Evolutionary conservation across 1,140 invertebrate species (phyloP).

Genomic region (Calliphora vicina): DNA sequence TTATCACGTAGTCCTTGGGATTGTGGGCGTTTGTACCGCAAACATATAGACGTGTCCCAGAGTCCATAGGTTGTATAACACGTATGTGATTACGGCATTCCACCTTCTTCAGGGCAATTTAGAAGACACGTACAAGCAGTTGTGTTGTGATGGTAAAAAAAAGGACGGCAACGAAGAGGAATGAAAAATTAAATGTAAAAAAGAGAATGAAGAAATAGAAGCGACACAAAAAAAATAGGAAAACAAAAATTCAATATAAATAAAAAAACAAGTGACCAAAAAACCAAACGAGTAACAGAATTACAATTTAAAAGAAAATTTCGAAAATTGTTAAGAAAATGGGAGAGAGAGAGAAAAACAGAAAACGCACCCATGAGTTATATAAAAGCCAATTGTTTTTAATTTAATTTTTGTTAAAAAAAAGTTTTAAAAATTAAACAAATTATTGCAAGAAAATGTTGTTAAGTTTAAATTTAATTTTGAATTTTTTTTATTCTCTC

Average conservation of each 20-base stretch:
- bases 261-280: neutral
- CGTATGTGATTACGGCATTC: constrained; percentile 86
- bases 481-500: neutral
- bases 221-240: neutral
- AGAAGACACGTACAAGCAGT: constrained; percentile 38
- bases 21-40: constrained; percentile 88
- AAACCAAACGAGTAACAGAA: neutral
- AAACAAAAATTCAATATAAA: neutral
- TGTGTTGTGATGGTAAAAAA: constrained; percentile 5
- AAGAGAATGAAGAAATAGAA: constrained; percentile 27
- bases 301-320: neutral
- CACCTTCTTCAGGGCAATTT: constrained; percentile 70
- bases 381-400: constrained; percentile 39
- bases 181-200: constrained; percentile 30
- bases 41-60: constrained; percentile 79
- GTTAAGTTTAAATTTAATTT: neutral
- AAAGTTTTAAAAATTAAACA: constrained; percentile 16
- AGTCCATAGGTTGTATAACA: constrained; percentile 82
- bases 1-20: constrained; percentile 84
- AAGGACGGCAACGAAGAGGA: neutral
- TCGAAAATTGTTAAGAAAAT: neutral
- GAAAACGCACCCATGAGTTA: constrained; percentile 42
- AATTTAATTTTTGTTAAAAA: neutral
- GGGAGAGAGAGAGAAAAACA: constrained; percentile 30
- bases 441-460: neutral